Percentiles rank a stretch among this genome's conserved stretches.
phyloP scores from a whole-genome alignment of 2,888 invertebrate species.

The Drosophila kokeensis region DNA sequence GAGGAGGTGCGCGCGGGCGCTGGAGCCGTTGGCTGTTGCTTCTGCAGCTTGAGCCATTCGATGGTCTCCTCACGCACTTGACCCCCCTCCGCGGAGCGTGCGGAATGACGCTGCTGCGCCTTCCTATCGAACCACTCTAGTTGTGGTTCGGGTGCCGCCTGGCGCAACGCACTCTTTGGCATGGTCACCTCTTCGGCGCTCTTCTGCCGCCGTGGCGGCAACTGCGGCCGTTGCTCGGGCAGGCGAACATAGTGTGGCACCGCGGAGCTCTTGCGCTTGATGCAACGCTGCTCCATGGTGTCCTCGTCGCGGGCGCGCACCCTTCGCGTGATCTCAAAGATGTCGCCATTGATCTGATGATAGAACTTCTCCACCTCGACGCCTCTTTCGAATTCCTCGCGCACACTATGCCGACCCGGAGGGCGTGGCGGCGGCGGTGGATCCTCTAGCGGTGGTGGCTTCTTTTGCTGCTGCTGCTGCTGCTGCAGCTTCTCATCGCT shows the following conservation, averaged over 20 bases:
- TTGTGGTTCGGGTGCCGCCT: conserved; percentile 74
- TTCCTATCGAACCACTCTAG: conserved; percentile 85
- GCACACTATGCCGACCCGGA: conserved; percentile 72
- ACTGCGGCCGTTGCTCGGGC: conserved; percentile 64
- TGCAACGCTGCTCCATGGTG: conserved; percentile 84
- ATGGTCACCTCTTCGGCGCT: conserved; percentile 72
- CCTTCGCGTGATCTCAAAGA: conserved; percentile 84
- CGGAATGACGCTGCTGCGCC: conserved; percentile 85
- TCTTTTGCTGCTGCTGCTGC: conserved; percentile 49
- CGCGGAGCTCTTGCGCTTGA: conserved; percentile 81
- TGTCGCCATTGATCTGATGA: conserved; percentile 85
- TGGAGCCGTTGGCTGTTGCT: conserved; percentile 53
- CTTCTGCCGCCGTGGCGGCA: conserved; percentile 68
- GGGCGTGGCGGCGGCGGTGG: conserved; percentile 67
- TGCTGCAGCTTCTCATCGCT: conserved; percentile 69
- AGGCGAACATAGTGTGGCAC: conserved; percentile 64
- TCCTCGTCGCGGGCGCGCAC: conserved; percentile 84
- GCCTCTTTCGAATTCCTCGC: conserved; percentile 84
- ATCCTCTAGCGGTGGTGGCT: conserved; percentile 49
- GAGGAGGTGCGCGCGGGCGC: conserved; percentile 84
- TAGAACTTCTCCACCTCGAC: conserved; percentile 85
- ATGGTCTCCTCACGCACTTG: conserved; percentile 84
- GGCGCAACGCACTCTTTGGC: conserved; percentile 72
- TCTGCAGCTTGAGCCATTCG: conserved; percentile 83
- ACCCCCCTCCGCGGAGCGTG: conserved; percentile 84